These are phyloP conservation scores for Channallabes apus DNA, from an alignment of 2,797 vertebrate species.

Conservation along the genomic window DNA sequence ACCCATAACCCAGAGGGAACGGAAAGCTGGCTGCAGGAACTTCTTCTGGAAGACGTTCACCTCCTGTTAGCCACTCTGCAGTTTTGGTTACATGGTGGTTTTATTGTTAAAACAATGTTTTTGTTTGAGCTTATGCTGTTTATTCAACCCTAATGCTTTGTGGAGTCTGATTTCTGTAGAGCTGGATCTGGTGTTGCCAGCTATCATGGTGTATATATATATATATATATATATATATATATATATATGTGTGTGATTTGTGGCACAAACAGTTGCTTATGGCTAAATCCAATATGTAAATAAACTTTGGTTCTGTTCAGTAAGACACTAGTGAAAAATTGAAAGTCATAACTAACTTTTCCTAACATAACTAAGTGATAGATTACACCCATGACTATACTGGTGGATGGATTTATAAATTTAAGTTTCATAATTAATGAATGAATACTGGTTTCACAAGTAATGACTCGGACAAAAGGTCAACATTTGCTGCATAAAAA, in stretches of 20 bases:
- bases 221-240: not conserved
- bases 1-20: conserved; percentile 68
- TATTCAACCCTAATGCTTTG: not conserved
- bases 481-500: conserved; percentile 45
- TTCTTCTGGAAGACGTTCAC: conserved; percentile 85
- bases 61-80: conserved; percentile 66
- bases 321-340: not conserved
- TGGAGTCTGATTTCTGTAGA: not conserved
- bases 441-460: conserved; percentile 11
- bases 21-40: conserved; percentile 78
- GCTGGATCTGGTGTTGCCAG: not conserved
- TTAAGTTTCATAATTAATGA: conserved; percentile 13
- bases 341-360: not conserved
- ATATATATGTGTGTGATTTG: too few relatives aligned
- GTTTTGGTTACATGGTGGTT: not conserved
- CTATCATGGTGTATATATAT: not conserved
- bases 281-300: not conserved
- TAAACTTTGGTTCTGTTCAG: not conserved
- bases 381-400: conserved; percentile 10
- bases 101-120: not conserved
- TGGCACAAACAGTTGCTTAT: not conserved
- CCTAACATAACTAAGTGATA: not conserved
- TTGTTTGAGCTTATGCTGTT: not conserved
- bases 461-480: conserved; percentile 10
- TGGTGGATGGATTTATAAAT: conserved; percentile 48